Percentiles rank a stretch among this genome's conserved stretches.
Evolutionary conservation across 2,113 vertebrate species (phyloP).

Genomic region (Mellivora capensis): DNA sequence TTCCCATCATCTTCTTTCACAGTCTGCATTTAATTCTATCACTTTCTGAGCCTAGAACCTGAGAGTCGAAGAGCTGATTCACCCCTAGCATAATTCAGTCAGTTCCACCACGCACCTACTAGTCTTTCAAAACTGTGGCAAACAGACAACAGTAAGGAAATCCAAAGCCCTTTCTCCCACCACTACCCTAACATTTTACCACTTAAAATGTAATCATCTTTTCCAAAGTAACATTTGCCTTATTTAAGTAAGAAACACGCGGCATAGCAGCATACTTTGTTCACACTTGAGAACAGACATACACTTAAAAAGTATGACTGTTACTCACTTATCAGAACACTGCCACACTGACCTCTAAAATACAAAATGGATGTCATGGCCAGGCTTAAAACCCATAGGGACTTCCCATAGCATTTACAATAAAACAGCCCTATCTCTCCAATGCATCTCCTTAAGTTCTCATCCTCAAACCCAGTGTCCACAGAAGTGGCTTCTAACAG

Average conservation of each 20-base stretch:
- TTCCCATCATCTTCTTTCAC: slow-evolving; percentile 5
- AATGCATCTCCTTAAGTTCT: not conserved
- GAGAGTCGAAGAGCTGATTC: not conserved
- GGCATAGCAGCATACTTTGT: not conserved
- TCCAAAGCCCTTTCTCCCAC: not conserved
- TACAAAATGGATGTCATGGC: not conserved
- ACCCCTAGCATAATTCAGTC: not conserved
- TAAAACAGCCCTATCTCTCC: not conserved
- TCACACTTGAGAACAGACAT: not conserved
- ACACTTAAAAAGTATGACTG: not conserved
- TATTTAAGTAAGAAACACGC: not conserved
- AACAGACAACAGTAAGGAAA: not conserved
- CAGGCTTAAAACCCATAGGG: not conserved
- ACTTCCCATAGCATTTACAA: not conserved
- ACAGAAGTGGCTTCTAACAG: not conserved
- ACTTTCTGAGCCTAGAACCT: not conserved
- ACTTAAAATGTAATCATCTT: not conserved
- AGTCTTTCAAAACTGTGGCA: not conserved
- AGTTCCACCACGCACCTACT: not conserved
- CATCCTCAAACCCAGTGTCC: not conserved
- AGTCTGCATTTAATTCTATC: not conserved
- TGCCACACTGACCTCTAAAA: not conserved
- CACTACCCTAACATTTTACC: not conserved
- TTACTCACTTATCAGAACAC: not conserved
- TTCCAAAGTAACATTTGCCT: not conserved